Conservation (phyloP, 1,140 invertebrate genomes). For the Phenacoccus solenopsis region DNA sequence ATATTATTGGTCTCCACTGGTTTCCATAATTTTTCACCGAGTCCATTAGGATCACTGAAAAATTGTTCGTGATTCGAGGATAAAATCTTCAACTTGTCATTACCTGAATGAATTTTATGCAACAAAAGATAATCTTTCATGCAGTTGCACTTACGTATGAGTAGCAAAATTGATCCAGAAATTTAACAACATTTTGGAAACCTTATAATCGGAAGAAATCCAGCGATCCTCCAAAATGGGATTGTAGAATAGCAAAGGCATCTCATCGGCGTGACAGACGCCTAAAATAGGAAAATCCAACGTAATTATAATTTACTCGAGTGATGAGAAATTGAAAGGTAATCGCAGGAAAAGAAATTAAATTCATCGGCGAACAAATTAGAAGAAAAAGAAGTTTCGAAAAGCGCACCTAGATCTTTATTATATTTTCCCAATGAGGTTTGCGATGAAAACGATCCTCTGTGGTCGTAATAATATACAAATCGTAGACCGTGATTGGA, state of each 20-base stretch:
- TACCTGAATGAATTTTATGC: not conserved
- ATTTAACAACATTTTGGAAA: not conserved
- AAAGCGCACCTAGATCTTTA: not conserved
- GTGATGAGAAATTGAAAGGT: not conserved
- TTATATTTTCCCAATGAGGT: not conserved
- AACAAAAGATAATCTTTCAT: not conserved
- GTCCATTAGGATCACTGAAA: not conserved
- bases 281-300: not conserved
- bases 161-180: not conserved
- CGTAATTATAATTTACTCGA: no score
- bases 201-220: not conserved
- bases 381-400: not conserved
- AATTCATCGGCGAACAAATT: no score
- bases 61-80: not conserved
- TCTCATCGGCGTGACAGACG: not conserved
- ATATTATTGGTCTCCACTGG: not conserved
- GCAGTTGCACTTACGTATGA: not conserved
- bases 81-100: not conserved
- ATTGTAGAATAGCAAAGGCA: not conserved
- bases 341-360: not conserved
- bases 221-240: not conserved
- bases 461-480: constrained; percentile 1
- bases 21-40: not conserved
- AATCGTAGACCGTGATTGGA: not conserved
- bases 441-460: not conserved